Evolutionary conservation across 2,113 vertebrate species (phyloP), one percentile per base, ranked within the genome.

Genomic region (Neogale vison): DNA sequence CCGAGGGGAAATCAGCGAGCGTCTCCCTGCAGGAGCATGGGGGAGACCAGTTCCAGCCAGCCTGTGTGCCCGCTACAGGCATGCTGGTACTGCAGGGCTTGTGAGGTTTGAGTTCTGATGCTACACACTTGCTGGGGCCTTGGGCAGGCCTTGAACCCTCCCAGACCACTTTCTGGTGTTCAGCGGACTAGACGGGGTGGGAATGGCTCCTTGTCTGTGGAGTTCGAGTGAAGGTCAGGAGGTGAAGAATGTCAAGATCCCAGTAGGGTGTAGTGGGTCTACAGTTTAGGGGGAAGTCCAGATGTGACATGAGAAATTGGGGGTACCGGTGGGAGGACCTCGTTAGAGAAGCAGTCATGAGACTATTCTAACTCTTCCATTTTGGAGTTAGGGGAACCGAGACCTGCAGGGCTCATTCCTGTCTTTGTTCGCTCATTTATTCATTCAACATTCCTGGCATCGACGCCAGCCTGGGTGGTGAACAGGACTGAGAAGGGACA

Each of bases 1-100:
- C 7, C 0, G 0, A 4, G 17, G 61, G 55, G 57, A 26, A 15
- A 34, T 1, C 0, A 1, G 29, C 3, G 7, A 45, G 26, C 11
- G 6, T 39, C 39, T 80, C 45, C 26, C 3, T 3, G 29, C 7
- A 13, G 42, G 42, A 74, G 65, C 8, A 4, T 26, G 42, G 20
- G 24, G 82, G 50, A 77, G n/a, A 17, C 3, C 4, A 14, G 26
- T 11, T 7, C 26, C 31, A 47, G 0, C 20, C 15, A 7, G 2
- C 52, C 2, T 76, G 42, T 50, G 72, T 83, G 59, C 21, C 8
- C 10, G 29, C 80, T 34, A 5, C 1, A 0, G 24, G 47, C 26
- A 21, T n/a, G 47, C 24, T 63, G 31, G 77, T 17, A 50, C 74
- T 20, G 36, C 47, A 80, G 23, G 31, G 31, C 9, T 42, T 15